Evolutionary conservation across 1,140 invertebrate genomes (phyloP).

Genomic region (Mesaphorura yosii): DNA sequence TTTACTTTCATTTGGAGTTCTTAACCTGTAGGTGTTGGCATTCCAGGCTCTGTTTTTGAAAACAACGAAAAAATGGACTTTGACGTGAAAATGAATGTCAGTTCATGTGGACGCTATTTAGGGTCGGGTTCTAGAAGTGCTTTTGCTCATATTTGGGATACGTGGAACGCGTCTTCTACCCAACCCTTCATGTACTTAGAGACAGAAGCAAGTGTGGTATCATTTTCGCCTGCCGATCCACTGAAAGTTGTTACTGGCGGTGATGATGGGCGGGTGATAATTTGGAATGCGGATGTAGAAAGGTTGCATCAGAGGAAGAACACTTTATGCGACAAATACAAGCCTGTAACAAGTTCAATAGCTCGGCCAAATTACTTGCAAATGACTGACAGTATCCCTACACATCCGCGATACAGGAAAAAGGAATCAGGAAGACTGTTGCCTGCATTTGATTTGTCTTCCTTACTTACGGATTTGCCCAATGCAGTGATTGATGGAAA

Average conservation of each 20-base stretch:
- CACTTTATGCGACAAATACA: background rate
- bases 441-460: background rate
- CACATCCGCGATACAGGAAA: background rate
- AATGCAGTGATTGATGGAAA: constrained; percentile 8
- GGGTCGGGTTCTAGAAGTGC: background rate
- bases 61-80: background rate
- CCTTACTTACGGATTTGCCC: constrained; percentile 2
- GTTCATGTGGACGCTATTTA: background rate
- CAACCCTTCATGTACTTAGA: background rate
- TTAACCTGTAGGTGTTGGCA: too few species aligned
- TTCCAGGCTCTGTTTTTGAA: background rate
- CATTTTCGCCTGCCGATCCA: background rate
- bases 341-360: background rate
- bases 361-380: background rate
- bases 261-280: background rate
- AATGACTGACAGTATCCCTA: background rate
- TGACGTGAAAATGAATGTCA: background rate
- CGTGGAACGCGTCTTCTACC: background rate
- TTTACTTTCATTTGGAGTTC: too few species aligned
- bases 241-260: constrained; percentile 6
- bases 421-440: background rate
- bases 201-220: background rate
- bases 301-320: background rate
- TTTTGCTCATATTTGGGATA: constrained; percentile 6
- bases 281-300: constrained; percentile 1